Percentiles rank a stretch among this genome's conserved stretches.
Conservation (phyloP, 2,797 vertebrate species). For the Labroides dimidiatus region DNA sequence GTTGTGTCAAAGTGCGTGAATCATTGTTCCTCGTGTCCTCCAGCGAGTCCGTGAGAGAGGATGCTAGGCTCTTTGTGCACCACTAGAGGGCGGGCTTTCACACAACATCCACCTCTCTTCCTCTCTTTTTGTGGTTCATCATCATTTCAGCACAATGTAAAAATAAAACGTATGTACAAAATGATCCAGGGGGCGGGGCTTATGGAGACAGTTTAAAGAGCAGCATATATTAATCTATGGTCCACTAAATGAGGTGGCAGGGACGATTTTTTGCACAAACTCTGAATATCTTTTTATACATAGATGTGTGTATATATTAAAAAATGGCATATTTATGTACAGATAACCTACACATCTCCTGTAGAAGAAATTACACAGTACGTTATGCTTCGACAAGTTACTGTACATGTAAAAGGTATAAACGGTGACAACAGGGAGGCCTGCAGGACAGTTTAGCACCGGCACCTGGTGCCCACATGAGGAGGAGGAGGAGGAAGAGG, state of each 20-base stretch:
- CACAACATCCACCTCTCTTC: slow-evolving; percentile 60
- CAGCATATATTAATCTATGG: slow-evolving; percentile 88
- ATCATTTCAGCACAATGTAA: slow-evolving; percentile 83
- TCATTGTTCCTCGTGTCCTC: slow-evolving; percentile 43
- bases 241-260: slow-evolving; percentile 88
- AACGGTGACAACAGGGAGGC: slow-evolving; percentile 77
- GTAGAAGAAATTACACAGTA: slow-evolving; percentile 95
- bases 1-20: slow-evolving; percentile 77
- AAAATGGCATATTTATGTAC: slow-evolving; percentile 97
- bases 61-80: slow-evolving; percentile 28
- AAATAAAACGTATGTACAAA: slow-evolving; percentile 89
- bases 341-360: slow-evolving; percentile 92
- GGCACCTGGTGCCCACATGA: slow-evolving; percentile 67
- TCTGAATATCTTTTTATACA: slow-evolving; percentile 88
- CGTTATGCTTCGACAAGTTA: slow-evolving; percentile 89
- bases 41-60: slow-evolving; percentile 40
- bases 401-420: slow-evolving; percentile 93
- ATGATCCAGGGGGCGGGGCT: slow-evolving; percentile 45
- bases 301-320: slow-evolving; percentile 83
- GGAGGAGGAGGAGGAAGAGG: not conserved
- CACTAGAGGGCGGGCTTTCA: slow-evolving; percentile 69
- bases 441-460: slow-evolving; percentile 80
- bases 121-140: slow-evolving; percentile 68
- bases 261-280: slow-evolving; percentile 88
- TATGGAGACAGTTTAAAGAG: slow-evolving; percentile 89